Base-by-base conservation (phyloP, 2,797 vertebrate species). In the Rallus crepitans region DNA sequence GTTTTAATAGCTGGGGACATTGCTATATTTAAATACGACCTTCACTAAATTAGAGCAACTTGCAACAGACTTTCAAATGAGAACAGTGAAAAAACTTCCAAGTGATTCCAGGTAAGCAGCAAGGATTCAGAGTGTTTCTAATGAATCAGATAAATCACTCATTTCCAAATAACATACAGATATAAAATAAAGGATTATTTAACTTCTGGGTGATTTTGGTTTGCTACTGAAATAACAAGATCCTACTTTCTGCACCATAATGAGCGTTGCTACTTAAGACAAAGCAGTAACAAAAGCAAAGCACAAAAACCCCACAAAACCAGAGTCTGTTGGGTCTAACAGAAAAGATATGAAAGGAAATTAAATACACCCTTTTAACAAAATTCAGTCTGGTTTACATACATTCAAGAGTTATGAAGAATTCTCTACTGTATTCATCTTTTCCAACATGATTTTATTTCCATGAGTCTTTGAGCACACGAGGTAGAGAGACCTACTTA, bases 11-110 rank as follows among this genome's bases (percentile, higher is more conserved):
- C 10, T 3, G 50, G 33, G 60, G 60, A 84, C 39, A 40, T 3
- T 12, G 56, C 88, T 94, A 87, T 93, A 93, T 91, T 95, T 94
- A 90, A 94, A 87, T 75, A 50, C 1, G 37, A 93, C 83, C 94
- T 96, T 87, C 66, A 45, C 60, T 82, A 69, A 95, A 93, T 70
- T 61, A 73, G 82, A 94, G 53, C 70, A 88, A 93, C 55, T 33
- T 85, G 69, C 71, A 85, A 87, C 3, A 48, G 66, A 72, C 63
- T 72, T 25, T 23, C 59, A 81, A 93, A 87, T 33, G 24, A 84
- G 87, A 90, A 76, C 31, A 88, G 61, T 3, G 31, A 80, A 82
- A 93, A 94, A 94, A 60, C 24, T 84, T 77, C 20, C 42, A 91
- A 42, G 28, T 8, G 48, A n/a, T 89, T 87, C 53, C 68, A 87